Percentiles rank a stretch among this genome's conserved stretches.
phyloP scores from a whole-genome alignment of 2,113 vertebrate genomes.

The Neotragus pygmaeus region DNA sequence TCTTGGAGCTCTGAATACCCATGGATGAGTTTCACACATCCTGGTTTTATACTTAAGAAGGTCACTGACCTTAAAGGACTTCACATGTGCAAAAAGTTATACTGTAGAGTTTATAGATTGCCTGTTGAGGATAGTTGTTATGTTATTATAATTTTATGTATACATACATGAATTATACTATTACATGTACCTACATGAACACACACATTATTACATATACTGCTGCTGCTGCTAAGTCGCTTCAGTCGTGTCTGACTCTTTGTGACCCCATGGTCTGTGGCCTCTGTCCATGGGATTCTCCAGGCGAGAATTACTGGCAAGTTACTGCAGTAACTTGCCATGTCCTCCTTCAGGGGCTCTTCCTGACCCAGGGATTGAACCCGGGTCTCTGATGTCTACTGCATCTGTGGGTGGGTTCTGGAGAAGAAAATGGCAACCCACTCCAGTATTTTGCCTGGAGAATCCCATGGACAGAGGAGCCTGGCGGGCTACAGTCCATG shows the following conservation, averaged over 20 bases:
- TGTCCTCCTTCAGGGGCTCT: not conserved
- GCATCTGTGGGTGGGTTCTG: not conserved
- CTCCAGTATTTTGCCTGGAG: not conserved
- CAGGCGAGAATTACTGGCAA: not conserved
- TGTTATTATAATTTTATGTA: not conserved
- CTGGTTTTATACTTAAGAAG: constrained; percentile 14
- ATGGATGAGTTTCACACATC: not conserved
- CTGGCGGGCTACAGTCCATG: not conserved
- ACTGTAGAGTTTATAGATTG: not conserved
- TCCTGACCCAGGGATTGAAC: not conserved
- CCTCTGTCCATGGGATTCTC: not conserved
- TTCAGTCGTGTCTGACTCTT: not conserved
- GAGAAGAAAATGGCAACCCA: not conserved
- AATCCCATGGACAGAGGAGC: not conserved
- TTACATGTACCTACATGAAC: not conserved
- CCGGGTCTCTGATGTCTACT: not conserved
- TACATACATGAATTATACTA: not conserved
- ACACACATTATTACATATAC: not conserved
- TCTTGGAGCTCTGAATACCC: not conserved
- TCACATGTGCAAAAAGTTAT: not conserved
- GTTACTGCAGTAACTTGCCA: not conserved
- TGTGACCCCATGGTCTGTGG: not conserved
- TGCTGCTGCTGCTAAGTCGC: not conserved
- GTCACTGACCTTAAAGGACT: not conserved
- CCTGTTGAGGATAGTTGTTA: not conserved